These are phyloP conservation scores for Chanos chanos DNA, from an alignment of 2,797 vertebrate species.

Conservation along the genomic window DNA sequence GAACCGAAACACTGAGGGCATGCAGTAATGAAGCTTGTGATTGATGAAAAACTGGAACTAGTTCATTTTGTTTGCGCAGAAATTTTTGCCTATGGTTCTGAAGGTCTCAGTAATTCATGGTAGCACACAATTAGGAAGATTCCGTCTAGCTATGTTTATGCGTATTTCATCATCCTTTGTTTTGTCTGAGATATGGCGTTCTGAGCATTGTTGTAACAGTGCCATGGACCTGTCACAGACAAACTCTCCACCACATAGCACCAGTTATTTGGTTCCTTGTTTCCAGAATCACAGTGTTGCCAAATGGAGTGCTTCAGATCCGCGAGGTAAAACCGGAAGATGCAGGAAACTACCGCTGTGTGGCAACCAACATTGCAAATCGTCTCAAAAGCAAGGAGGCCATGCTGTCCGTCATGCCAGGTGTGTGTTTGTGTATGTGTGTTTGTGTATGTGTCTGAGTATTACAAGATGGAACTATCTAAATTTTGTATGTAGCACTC, in stretches of 20 bases:
- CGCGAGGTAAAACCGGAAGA: constrained; percentile 80
- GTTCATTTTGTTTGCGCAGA: too few species aligned
- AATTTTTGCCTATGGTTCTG: too few species aligned
- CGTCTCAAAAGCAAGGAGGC: constrained; percentile 82
- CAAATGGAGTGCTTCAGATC: constrained; percentile 92
- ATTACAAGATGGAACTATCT: not conserved
- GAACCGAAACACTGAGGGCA: too few species aligned
- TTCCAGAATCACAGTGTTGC: constrained; percentile 84
- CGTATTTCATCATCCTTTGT: too few species aligned
- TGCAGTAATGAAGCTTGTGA: too few species aligned
- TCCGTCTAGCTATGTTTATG: too few species aligned
- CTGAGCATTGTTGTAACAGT: not conserved
- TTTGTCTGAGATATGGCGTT: too few species aligned
- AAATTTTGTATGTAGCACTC: too few species aligned
- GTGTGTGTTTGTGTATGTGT: constrained; percentile 56
- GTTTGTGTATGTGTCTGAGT: not conserved
- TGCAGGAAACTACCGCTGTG: constrained; percentile 86
- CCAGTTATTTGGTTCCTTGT: constrained; percentile 7
- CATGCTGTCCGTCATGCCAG: constrained; percentile 78
- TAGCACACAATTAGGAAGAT: too few species aligned
- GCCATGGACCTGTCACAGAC: not conserved
- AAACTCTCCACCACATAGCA: too few species aligned
- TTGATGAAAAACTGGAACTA: too few species aligned
- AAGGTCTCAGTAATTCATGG: too few species aligned
- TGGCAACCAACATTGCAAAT: constrained; percentile 78